Evolutionary conservation across 2,113 vertebrate genomes (phyloP), one percentile per base, ranked within the genome.

Genomic region (Oxyruncus cristatus): DNA sequence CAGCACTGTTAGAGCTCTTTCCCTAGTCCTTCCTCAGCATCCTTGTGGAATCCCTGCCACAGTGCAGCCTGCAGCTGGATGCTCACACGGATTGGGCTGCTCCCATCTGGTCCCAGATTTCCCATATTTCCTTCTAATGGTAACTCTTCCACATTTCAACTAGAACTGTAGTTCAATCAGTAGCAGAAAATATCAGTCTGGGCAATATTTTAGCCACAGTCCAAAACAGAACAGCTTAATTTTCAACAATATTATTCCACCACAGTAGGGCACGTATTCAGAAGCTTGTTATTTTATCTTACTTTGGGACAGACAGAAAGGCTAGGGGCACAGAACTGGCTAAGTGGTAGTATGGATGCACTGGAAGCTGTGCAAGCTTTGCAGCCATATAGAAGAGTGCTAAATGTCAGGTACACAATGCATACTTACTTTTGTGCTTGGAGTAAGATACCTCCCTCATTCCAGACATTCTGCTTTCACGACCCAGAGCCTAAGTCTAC

Each of bases 311-410:
- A 2, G 17, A n/a, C 23, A 59, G 32, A 59, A 78, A 50, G 6
- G 35, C 30, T n/a, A 41, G 30, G 26, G 18, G 12, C 23, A 55
- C 4, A 19, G 53, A 81, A 39, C 8, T 33, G n/a, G 23, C 11
- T 53, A 28, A 58, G 17, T 8, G 33, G 26, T 84, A 22, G 8
- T 14, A 52, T 63, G 21, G 20, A 62, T 39, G 22, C 12, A 56
- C 56, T 56, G 19, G 21, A 71, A 42, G 20, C 19, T 75, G 35
- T 52, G 22, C 11, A 32, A 39, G 23, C 67, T 79, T 79, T 56
- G n/a, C 21, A 39, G 18, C 1, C 39, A 11, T 20, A n/a, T 8
- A 39, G 9, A 67, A 46, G 11, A 67, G 9, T 2, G 1, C 8
- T 44, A 72, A n/a, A 39, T 20, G 18, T 56, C 52, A 52, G 15